Conservation (phyloP, 2,888 invertebrate genomes). For the Cerceris rybyensis region DNA sequence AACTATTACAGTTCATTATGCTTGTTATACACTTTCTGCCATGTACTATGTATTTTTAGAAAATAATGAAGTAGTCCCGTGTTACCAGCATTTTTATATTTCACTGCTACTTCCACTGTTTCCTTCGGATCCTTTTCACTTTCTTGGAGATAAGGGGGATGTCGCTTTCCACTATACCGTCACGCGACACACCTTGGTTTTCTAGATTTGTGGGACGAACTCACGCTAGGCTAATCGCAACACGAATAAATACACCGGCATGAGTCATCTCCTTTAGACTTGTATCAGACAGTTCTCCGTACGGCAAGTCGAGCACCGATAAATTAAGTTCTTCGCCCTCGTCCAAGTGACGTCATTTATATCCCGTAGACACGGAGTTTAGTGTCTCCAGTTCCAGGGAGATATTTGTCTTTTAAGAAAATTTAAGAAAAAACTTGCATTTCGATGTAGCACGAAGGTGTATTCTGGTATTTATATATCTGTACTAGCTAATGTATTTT, state of each 20-base stretch:
- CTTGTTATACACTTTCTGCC: too few species aligned
- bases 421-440: neutral
- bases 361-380: slow-evolving; percentile 12
- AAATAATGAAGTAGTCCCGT: too few species aligned
- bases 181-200: slow-evolving; percentile 22
- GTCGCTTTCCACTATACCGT: slow-evolving; percentile 19
- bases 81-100: too few species aligned
- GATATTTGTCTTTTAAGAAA: neutral
- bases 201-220: slow-evolving; percentile 42
- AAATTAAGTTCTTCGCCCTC: slow-evolving; percentile 25
- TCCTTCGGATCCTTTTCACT: neutral
- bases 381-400: neutral
- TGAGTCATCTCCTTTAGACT: slow-evolving; percentile 49
- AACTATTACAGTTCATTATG: too few species aligned
- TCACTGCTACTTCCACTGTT: too few species aligned
- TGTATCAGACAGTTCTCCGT: slow-evolving; percentile 26
- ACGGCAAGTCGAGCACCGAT: slow-evolving; percentile 17
- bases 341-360: slow-evolving; percentile 31
- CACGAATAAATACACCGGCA: slow-evolving; percentile 23
- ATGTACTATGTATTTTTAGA: too few species aligned
- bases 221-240: slow-evolving; percentile 44
- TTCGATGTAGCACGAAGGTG: neutral
- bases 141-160: slow-evolving; percentile 3
- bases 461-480: too few species aligned
- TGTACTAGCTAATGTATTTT: too few species aligned